phyloP scores from a whole-genome alignment of 2,888 invertebrate genomes.

The Cataglyphis altisquamis region DNA sequence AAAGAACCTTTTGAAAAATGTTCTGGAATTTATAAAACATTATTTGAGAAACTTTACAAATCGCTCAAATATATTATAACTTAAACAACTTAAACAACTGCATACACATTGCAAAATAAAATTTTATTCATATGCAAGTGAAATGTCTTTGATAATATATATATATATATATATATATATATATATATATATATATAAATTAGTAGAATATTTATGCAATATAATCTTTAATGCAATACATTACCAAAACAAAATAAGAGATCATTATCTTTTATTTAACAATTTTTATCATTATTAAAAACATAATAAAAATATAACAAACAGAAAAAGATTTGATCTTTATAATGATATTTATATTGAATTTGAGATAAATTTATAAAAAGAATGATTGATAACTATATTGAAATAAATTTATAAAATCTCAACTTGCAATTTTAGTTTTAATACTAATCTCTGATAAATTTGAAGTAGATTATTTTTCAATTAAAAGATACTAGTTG shows the following conservation, averaged over 20 bases:
- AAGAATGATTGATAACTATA: background rate
- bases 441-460: background rate
- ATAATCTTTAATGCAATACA: background rate
- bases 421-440: background rate
- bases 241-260: background rate
- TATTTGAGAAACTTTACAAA: background rate
- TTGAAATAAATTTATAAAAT: background rate
- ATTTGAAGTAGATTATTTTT: background rate
- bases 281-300: background rate
- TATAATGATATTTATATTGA: background rate
- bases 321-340: background rate
- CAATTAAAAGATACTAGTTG: background rate
- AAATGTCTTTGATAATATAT: background rate
- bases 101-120: constrained; percentile 11
- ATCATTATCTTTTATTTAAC: background rate
- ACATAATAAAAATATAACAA: background rate
- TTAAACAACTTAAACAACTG: background rate
- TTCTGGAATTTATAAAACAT: background rate
- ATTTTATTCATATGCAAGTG: background rate
- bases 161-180: background rate
- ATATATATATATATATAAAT: background rate
- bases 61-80: background rate
- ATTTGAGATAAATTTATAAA: background rate
- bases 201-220: background rate
- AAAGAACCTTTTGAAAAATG: background rate